phyloP scores from a whole-genome alignment of 2,888 invertebrate genomes.

The Eristalinus sepulchralis region DNA sequence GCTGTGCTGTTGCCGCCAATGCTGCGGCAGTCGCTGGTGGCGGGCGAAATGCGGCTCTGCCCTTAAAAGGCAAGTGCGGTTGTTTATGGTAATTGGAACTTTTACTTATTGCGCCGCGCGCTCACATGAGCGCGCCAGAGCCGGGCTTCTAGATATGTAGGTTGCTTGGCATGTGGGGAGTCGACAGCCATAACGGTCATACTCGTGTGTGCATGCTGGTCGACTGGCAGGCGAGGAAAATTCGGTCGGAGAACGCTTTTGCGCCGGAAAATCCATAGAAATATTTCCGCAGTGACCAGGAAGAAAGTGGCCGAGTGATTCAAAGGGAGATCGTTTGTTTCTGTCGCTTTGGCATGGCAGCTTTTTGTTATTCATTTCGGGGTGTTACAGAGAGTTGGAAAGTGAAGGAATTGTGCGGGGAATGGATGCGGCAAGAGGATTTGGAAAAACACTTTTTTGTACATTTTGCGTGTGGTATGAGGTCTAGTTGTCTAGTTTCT shows the following conservation, averaged over 20 bases:
- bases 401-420: not conserved
- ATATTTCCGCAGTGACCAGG: slow-evolving; percentile 51
- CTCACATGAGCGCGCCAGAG: slow-evolving; percentile 17
- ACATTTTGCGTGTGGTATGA: no score
- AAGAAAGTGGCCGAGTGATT: slow-evolving; percentile 52
- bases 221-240: not conserved
- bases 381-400: not conserved
- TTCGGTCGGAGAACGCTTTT: slow-evolving; percentile 14
- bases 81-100: slow-evolving; percentile 72
- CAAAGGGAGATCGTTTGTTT: slow-evolving; percentile 48
- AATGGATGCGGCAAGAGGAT: not conserved
- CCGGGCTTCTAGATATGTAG: slow-evolving; percentile 51
- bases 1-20: slow-evolving; percentile 26
- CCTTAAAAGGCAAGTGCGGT: slow-evolving; percentile 71
- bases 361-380: slow-evolving; percentile 16
- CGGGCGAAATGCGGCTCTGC: slow-evolving; percentile 60
- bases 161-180: slow-evolving; percentile 51
- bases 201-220: slow-evolving; percentile 22
- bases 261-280: slow-evolving; percentile 38
- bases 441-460: not conserved
- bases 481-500: no score
- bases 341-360: slow-evolving; percentile 4
- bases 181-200: slow-evolving; percentile 61
- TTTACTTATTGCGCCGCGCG: slow-evolving; percentile 63
- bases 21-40: slow-evolving; percentile 14